phyloP scores from a whole-genome alignment of 2,797 vertebrate species.

The Craterocephalus amniculus region DNA sequence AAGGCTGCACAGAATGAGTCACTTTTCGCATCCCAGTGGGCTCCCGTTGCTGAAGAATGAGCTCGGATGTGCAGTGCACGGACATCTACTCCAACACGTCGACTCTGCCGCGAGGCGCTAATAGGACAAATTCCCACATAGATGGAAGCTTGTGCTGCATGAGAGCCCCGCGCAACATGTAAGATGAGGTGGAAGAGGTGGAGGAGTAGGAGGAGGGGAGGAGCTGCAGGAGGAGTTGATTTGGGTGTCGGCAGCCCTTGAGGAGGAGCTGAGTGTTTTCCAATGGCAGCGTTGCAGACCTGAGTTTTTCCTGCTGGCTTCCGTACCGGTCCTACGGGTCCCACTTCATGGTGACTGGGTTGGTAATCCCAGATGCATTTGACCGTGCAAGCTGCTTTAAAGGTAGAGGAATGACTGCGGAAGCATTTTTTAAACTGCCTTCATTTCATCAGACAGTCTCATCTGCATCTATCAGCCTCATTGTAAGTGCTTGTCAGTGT shows the following conservation, averaged over 20 bases:
- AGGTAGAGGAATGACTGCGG: constrained; percentile 8
- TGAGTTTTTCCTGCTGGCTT: constrained; percentile 26
- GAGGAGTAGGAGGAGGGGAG: constrained; percentile 61
- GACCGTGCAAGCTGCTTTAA: neutral
- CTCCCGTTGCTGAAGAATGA: constrained; percentile 15
- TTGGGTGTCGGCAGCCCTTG: constrained; percentile 58
- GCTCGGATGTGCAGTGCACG: constrained; percentile 20
- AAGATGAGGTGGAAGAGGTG: constrained; percentile 67
- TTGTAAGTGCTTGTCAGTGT: neutral
- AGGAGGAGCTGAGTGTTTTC: constrained; percentile 45
- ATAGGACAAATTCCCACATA: constrained; percentile 64
- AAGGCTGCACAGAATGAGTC: constrained; percentile 23
- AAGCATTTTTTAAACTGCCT: constrained; percentile 22
- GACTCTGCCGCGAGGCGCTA: constrained; percentile 36
- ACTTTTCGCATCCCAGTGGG: constrained; percentile 14
- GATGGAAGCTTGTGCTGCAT: constrained; percentile 54
- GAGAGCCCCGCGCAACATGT: constrained; percentile 64
- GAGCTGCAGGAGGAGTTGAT: constrained; percentile 61
- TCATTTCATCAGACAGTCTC: constrained; percentile 10
- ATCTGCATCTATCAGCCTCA: neutral
- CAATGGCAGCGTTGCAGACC: constrained; percentile 15
- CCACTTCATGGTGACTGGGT: constrained; percentile 13
- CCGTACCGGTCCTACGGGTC: constrained; percentile 13
- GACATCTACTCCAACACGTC: constrained; percentile 13
- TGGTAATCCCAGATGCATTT: constrained; percentile 4